A percentile compares a stretch with the other conserved stretches of the same genome.
Evolutionary conservation across 2,888 invertebrate genomes (phyloP).

Genomic region (Plemyria rubiginata): DNA sequence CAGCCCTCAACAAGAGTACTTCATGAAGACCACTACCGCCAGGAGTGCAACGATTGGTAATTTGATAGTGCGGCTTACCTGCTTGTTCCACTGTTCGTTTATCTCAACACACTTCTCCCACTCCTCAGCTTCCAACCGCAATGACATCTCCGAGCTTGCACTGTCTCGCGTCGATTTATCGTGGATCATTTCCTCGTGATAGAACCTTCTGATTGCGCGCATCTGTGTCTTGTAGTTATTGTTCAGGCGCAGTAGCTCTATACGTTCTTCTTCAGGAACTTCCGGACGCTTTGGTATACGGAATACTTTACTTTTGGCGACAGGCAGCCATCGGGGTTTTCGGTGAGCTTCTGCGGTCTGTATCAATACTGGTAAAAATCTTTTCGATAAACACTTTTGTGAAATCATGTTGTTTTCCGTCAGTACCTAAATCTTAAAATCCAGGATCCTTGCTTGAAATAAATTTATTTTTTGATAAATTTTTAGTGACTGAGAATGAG

Average conservation of each 20-base stretch:
- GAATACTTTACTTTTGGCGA: conserved; percentile 91
- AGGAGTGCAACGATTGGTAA: background rate
- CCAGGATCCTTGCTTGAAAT: too few relatives aligned
- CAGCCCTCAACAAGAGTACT: background rate
- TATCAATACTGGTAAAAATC: conserved; percentile 62
- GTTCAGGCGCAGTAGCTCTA: conserved; percentile 87
- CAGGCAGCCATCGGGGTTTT: conserved; percentile 92
- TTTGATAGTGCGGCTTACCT: conserved; percentile 41
- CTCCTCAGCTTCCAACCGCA: conserved; percentile 86
- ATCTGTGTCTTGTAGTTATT: conserved; percentile 89
- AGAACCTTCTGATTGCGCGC: conserved; percentile 82
- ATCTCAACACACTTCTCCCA: conserved; percentile 84
- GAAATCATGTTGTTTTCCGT: conserved; percentile 46
- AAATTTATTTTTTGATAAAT: too few relatives aligned
- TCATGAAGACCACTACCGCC: background rate
- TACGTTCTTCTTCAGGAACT: conserved; percentile 86
- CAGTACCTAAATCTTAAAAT: too few relatives aligned
- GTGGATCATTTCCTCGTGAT: conserved; percentile 80
- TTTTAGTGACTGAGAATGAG: too few relatives aligned
- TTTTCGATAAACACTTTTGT: conserved; percentile 60
- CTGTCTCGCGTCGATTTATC: conserved; percentile 80
- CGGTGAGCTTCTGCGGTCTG: conserved; percentile 78
- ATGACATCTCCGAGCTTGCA: conserved; percentile 82
- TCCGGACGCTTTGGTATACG: conserved; percentile 86
- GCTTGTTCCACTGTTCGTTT: conserved; percentile 90